These are phyloP conservation scores for Rhogogaster chlorosoma DNA, from an alignment of 2,888 invertebrate species.

Conservation along the genomic window DNA sequence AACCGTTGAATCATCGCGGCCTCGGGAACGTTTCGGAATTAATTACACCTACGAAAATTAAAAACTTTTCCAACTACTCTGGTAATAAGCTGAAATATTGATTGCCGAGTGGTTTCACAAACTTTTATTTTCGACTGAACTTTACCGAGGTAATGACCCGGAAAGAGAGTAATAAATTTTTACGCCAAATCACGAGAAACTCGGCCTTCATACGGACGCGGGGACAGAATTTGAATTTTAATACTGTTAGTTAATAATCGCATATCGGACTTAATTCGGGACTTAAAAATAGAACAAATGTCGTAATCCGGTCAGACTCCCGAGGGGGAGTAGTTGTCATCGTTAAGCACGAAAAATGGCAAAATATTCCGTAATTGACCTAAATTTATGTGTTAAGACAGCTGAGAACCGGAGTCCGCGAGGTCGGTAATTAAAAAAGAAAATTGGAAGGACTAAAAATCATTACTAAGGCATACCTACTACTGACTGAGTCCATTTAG, in stretches of 20 bases:
- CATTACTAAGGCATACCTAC: constrained; percentile 33
- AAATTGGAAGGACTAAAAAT: constrained; percentile 50
- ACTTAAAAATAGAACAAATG: constrained; percentile 27
- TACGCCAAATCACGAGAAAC: constrained; percentile 23
- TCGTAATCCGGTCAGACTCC: neutral
- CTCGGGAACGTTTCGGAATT: neutral
- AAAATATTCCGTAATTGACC: constrained; percentile 42
- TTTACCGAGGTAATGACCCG: constrained; percentile 15
- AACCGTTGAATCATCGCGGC: neutral
- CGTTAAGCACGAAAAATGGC: constrained; percentile 37
- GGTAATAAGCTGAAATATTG: neutral
- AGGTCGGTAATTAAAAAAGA: constrained; percentile 43
- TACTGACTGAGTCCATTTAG: constrained; percentile 38
- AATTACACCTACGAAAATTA: neutral
- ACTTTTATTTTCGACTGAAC: constrained; percentile 15
- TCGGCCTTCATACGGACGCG: neutral
- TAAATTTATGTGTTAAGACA: constrained; percentile 42
- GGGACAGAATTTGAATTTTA: constrained; percentile 19
- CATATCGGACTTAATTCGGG: neutral
- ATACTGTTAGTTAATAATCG: constrained; percentile 17
- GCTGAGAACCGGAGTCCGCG: constrained; percentile 39
- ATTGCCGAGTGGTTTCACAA: neutral
- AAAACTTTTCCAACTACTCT: neutral
- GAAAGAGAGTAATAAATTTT: constrained; percentile 26
- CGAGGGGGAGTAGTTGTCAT: constrained; percentile 30